phyloP scores from a whole-genome alignment of 2,797 vertebrate genomes.

The Pangasius mekongensis region DNA sequence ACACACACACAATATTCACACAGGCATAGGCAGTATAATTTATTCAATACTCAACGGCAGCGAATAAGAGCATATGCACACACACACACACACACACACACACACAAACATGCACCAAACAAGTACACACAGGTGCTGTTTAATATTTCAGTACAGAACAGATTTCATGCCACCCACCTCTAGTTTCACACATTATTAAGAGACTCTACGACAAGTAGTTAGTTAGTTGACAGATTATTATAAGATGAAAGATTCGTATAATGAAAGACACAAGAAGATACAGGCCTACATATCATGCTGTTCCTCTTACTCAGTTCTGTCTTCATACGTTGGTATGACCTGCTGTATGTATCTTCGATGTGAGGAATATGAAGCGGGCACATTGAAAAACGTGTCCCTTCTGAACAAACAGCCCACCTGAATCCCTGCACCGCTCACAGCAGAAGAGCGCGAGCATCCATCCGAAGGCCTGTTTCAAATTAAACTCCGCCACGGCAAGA shows the following conservation, averaged over 20 bases:
- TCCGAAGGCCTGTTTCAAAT: slow-evolving; percentile 73
- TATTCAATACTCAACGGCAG: slow-evolving; percentile 44
- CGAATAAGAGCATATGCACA: slow-evolving; percentile 32
- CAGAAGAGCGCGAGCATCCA: slow-evolving; percentile 24
- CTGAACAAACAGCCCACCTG: slow-evolving; percentile 67
- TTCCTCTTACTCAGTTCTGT: not conserved
- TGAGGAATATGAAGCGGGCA: slow-evolving; percentile 75
- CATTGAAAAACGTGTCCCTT: slow-evolving; percentile 63
- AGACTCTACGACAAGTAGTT: slow-evolving; percentile 11
- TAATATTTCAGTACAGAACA: slow-evolving; percentile 49
- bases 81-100: slow-evolving; percentile 2
- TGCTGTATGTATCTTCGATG: slow-evolving; percentile 64
- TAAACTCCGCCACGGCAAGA: slow-evolving; percentile 70
- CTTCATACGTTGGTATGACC: slow-evolving; percentile 56
- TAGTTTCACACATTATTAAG: slow-evolving; percentile 17
- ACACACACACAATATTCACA: slow-evolving; percentile 46
- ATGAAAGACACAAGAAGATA: slow-evolving; percentile 49
- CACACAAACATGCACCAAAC: slow-evolving; percentile 48
- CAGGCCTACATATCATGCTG: slow-evolving; percentile 29
- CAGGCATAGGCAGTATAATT: slow-evolving; percentile 51
- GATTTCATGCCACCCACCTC: slow-evolving; percentile 48
- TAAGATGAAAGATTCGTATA: slow-evolving; percentile 6
- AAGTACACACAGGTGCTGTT: slow-evolving; percentile 47
- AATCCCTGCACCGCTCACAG: slow-evolving; percentile 48
- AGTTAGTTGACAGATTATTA: slow-evolving; percentile 22